Evolutionary conservation across 1,140 invertebrate genomes (phyloP), one percentile per base, ranked within the genome.

Genomic region (Hirudo medicinalis): DNA sequence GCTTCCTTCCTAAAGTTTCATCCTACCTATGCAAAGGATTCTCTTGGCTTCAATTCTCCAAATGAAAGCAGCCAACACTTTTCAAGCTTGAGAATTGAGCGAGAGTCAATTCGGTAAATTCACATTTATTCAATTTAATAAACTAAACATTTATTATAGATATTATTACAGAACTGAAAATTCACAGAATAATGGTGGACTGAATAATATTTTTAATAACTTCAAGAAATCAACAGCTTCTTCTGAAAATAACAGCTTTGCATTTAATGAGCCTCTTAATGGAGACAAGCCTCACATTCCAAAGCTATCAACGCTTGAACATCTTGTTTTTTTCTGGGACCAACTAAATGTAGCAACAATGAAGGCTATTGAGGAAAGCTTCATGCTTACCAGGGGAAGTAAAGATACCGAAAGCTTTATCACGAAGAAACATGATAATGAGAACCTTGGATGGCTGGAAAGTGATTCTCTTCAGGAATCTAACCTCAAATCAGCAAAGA

Each of bases 1-100:
- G 92, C 94, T 0, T 92, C 93, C 6, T 97, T 93, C 79, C 83
- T 98, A 0, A 95, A 95, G 82, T 97, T 97, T 79, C 92, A 96
- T 81, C 92, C 92, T 9, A 87, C 87, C 25, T 81, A 94, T 8
- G 75, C 79, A 17, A 79, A 82, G 71, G 80, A 80, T 29, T 66
- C 36, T 36, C 54, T 19, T 36, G 54, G 20, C 25, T 63, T 32
- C 19, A 36, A n/a, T 22, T 20, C n/a, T 27, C 9, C 4, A 11
- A 43, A 69, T 25, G 13, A 43, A 69, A 29, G 27, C 67, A 29
- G 8, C 25, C 67, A 69, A 69, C 43, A 49, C 11, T 49, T 49
- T 17, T 49, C 43, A 49, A 49, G 43, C 43, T 49, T 49, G 15
- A 49, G 43, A 49, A 49, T 49, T 49, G 43, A 49, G 3, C 43